These are phyloP conservation scores for Ctenoplectra terminalis DNA, from an alignment of 1,140 invertebrate genomes.

Conservation along the genomic window DNA sequence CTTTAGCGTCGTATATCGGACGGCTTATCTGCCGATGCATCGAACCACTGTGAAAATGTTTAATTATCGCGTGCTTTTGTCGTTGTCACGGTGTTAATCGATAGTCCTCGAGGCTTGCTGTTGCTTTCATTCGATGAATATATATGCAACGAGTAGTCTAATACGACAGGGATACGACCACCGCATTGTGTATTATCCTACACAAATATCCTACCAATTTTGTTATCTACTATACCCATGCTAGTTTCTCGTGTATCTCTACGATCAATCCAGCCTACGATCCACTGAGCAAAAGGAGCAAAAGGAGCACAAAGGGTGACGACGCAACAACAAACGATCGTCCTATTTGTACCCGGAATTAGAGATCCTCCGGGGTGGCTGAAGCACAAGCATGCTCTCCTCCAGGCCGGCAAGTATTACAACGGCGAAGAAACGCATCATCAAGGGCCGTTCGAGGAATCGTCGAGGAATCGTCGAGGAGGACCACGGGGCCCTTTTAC, in stretches of 20 bases:
- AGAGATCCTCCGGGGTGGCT: not conserved
- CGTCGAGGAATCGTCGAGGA: constrained; percentile 26
- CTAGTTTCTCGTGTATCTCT: not conserved
- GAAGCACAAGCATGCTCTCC: not conserved
- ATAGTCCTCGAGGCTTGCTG: not conserved
- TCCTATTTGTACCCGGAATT: constrained; percentile 5
- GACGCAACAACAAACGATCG: constrained; percentile 9
- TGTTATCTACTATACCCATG: not conserved
- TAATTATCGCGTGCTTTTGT: constrained; percentile 14
- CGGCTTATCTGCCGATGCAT: constrained; percentile 11
- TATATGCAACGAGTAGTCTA: not conserved
- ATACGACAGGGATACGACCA: not conserved
- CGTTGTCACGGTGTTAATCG: not conserved
- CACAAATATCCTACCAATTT: not conserved
- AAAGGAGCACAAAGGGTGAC: not conserved
- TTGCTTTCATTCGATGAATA: not conserved
- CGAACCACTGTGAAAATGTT: constrained; percentile 16
- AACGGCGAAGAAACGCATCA: not conserved
- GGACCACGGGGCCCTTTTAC: constrained; percentile 28
- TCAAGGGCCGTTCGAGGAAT: constrained; percentile 25
- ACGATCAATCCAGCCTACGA: too few relatives aligned
- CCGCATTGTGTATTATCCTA: not conserved
- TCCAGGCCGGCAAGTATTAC: not conserved
- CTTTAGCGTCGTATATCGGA: not conserved
- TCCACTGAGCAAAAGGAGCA: too few relatives aligned